phyloP scores from a whole-genome alignment of 2,797 vertebrate species.

The Alcedo quadribrachys region DNA sequence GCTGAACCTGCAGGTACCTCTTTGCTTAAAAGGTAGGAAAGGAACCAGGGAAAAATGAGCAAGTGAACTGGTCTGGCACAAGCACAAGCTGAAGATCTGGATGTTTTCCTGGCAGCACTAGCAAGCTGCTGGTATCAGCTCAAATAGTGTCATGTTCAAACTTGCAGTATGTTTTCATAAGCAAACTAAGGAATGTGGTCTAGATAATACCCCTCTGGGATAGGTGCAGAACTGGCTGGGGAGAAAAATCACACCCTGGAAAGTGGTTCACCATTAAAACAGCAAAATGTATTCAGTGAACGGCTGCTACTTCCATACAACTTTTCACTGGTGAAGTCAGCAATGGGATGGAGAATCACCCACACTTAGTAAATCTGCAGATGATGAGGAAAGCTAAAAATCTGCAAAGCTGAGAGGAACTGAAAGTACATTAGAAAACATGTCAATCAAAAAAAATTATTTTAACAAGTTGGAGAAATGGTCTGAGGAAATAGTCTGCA shows the following conservation, averaged over 20 bases:
- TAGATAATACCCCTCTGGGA: neutral
- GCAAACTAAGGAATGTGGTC: neutral
- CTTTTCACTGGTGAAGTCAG: neutral
- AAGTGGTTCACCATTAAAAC: neutral
- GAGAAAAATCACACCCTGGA: neutral
- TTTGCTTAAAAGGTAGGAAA: neutral
- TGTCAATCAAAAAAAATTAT: neutral
- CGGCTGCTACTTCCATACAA: neutral
- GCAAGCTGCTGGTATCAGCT: neutral
- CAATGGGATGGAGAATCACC: neutral
- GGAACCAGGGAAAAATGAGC: neutral
- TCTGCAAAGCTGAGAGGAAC: neutral
- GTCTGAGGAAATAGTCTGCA: neutral
- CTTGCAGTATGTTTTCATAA: neutral
- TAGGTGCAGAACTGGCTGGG: neutral
- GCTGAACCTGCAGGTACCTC: neutral
- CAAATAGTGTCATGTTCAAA: neutral
- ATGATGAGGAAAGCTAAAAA: neutral
- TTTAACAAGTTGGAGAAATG: neutral
- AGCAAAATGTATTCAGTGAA: neutral
- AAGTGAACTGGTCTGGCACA: neutral
- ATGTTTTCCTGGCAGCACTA: neutral
- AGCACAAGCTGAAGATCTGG: neutral
- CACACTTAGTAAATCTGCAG: neutral
- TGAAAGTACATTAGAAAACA: neutral